A percentile compares a stretch with the other conserved stretches of the same genome.
These are phyloP conservation scores for Sialia sialis DNA, from an alignment of 2,113 vertebrate species.

Conservation along the genomic window DNA sequence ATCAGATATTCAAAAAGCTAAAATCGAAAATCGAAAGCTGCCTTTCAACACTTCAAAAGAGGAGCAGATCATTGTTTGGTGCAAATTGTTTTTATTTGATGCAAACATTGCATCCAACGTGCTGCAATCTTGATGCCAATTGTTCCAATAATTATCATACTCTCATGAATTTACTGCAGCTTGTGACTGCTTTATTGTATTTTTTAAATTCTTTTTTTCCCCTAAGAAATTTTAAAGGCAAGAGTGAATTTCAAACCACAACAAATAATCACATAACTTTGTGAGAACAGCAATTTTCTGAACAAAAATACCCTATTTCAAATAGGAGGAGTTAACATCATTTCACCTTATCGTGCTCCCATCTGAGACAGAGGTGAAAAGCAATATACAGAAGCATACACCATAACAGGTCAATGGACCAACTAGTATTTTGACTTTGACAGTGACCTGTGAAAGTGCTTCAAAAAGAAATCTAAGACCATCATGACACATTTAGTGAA, in stretches of 20 bases:
- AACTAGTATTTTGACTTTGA: conserved; percentile 8
- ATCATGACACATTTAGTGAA: background rate
- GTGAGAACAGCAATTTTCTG: background rate
- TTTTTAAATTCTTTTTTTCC: background rate
- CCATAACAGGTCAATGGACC: background rate
- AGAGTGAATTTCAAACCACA: background rate
- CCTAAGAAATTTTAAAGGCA: background rate
- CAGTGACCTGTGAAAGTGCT: background rate
- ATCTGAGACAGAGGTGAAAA: background rate
- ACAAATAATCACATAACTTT: background rate
- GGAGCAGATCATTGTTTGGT: background rate
- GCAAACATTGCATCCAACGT: background rate
- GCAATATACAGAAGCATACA: background rate
- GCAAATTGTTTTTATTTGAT: background rate
- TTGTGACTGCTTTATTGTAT: background rate
- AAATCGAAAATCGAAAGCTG: background rate
- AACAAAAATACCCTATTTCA: background rate
- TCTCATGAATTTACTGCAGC: background rate
- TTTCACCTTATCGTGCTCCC: background rate
- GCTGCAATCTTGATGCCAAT: background rate
- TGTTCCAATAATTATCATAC: background rate
- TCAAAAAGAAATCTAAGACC: background rate
- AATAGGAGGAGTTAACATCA: background rate
- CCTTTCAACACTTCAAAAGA: background rate
- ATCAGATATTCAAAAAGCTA: background rate